Evolutionary conservation across 1,140 invertebrate genomes (phyloP).

Genomic region (Varroa destructor): DNA sequence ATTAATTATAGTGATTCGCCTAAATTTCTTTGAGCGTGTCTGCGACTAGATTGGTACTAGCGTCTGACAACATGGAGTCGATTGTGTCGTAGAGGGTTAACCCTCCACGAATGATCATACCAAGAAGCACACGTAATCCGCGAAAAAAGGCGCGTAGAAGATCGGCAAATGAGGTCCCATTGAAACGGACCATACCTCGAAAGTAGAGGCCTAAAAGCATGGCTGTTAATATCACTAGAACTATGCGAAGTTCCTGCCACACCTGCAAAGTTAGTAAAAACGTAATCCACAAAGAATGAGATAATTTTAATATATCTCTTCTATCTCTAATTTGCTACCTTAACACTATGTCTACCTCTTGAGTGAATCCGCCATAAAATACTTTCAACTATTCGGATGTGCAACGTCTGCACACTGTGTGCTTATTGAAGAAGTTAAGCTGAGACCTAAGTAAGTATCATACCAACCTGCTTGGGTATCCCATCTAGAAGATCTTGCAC

Average conservation of each 20-base stretch:
- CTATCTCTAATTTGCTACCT: too few species aligned
- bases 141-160: neutral
- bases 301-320: too few species aligned
- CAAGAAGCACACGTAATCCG: neutral
- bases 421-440: too few species aligned
- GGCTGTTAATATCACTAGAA: neutral
- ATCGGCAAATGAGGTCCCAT: neutral
- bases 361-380: too few species aligned
- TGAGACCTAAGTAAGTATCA: too few species aligned
- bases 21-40: conserved; percentile 24
- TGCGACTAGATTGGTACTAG: conserved; percentile 9
- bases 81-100: conserved; percentile 3
- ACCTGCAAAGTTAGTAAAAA: neutral
- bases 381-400: too few species aligned
- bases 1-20: too few species aligned
- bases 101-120: neutral
- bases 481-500: conserved; percentile 6
- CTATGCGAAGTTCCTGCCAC: neutral
- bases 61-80: conserved; percentile 14
- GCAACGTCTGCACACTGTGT: too few species aligned
- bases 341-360: too few species aligned
- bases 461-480: neutral
- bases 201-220: neutral
- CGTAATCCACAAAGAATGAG: too few species aligned
- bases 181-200: conserved; percentile 4